Percentiles rank a stretch among this genome's conserved stretches.
These are phyloP conservation scores for Bubo blakistoni DNA, from an alignment of 2,113 vertebrate genomes.

Conservation along the genomic window DNA sequence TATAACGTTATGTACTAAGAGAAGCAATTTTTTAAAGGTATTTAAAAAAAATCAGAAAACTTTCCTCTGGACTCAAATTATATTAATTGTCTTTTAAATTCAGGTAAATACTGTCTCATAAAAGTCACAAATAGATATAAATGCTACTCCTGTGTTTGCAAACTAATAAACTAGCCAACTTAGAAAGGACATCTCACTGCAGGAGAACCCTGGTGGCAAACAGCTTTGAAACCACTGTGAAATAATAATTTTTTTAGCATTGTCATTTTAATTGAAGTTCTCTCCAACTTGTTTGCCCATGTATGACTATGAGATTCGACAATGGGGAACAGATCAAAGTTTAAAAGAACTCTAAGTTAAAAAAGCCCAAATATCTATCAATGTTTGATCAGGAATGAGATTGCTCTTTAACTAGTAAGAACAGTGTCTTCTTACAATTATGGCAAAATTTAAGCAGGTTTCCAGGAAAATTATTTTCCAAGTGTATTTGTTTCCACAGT, in stretches of 20 bases:
- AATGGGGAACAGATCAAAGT: background rate
- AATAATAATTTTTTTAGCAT: background rate
- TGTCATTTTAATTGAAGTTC: background rate
- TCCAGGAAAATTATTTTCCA: background rate
- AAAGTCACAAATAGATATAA: background rate
- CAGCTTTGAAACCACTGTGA: background rate
- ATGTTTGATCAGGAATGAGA: background rate
- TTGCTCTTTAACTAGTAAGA: background rate
- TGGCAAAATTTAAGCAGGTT: background rate
- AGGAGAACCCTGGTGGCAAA: background rate
- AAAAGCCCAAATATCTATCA: background rate
- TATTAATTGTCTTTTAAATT: background rate
- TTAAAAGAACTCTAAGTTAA: background rate
- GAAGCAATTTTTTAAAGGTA: background rate
- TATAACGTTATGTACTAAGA: background rate
- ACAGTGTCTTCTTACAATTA: background rate
- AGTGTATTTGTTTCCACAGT: background rate
- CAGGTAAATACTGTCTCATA: background rate
- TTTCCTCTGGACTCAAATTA: background rate
- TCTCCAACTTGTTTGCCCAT: background rate
- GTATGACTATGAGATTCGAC: background rate
- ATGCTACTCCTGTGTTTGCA: background rate
- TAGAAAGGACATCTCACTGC: background rate
- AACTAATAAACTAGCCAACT: background rate
- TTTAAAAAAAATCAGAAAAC: background rate